Evolutionary conservation across 2,888 invertebrate species (phyloP), one percentile per base, ranked within the genome.

Genomic region (Neria commutata): DNA sequence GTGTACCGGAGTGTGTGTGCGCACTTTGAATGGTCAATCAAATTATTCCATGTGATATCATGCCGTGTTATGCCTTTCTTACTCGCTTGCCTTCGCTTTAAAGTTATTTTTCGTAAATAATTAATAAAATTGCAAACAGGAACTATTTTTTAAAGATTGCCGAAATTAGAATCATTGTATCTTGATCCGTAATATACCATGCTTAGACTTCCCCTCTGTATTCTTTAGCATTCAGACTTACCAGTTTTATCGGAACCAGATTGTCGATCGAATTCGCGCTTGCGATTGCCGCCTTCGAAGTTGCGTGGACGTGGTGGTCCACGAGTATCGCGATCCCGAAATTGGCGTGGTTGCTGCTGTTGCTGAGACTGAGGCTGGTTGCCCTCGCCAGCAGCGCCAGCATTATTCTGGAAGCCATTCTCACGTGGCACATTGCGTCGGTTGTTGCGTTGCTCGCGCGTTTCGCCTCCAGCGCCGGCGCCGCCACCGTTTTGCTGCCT

Each of bases 231-330:
- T n/a, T n/a, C n/a, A n/a, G 24, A 67, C 72, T 73, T 63, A 79
- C 96, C 95, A 79, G 95, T 95, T 85, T 92, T 94, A 82, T 96
- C 95, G 63, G 94, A 95, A 74, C 96, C 96, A 75, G 95, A 95
- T 83, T 96, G 93, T 73, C 97, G 89, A 84, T 97, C 97, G 81
- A 93, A 96, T 85, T 97, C 96, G 61, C 96, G 89, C 83, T 94
- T 95, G 21, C 75, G 71, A 54, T 83, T 83, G 55, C 74, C 76
- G 46, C 79, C 79, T 59, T 77, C 76, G 61, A 75, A 78, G 56
- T 84, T 82, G 25, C 83, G 82, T 71, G 77, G 75, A 23, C 81
- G 76, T 24, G 73, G 76, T 55, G 77, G 76, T 10, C 71, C 72
- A 49, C 69, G 68, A 33, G 66, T 67, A 29, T 66, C 75, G 26